Conservation (phyloP, 2,888 invertebrate species). For the Amblyjoppa proteus region DNA sequence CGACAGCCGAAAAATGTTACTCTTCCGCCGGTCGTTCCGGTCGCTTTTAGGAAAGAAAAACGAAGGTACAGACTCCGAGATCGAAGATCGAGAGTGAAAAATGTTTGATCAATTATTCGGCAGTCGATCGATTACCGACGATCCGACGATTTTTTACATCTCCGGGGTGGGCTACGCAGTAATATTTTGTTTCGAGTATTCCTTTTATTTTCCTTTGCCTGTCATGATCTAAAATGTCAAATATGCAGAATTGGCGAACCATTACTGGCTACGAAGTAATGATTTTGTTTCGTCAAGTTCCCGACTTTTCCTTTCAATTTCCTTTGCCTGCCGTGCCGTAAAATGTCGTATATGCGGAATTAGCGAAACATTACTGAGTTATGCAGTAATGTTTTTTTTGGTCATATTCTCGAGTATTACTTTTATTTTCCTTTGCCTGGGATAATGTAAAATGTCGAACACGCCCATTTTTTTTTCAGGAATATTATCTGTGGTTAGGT, state of each 20-base stretch:
- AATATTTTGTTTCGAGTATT: background rate
- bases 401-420: background rate
- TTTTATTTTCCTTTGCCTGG: too few species aligned
- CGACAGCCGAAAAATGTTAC: slow-evolving; percentile 60
- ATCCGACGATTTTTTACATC: background rate
- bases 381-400: too few species aligned
- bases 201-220: too few species aligned
- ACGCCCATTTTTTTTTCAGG: background rate
- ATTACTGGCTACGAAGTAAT: background rate
- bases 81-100: background rate
- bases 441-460: background rate
- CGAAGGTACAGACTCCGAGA: slow-evolving; percentile 67
- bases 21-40: slow-evolving; percentile 74
- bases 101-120: background rate
- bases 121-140: background rate
- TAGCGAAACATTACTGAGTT: background rate
- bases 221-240: background rate
- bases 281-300: background rate
- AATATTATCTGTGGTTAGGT: background rate
- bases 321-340: too few species aligned
- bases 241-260: too few species aligned
- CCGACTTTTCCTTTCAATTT: background rate
- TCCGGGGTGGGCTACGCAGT: background rate
- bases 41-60: slow-evolving; percentile 33
- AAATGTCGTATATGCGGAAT: background rate